Evolutionary conservation across 2,113 vertebrate genomes (phyloP).

Genomic region (Scophthalmus maximus): DNA sequence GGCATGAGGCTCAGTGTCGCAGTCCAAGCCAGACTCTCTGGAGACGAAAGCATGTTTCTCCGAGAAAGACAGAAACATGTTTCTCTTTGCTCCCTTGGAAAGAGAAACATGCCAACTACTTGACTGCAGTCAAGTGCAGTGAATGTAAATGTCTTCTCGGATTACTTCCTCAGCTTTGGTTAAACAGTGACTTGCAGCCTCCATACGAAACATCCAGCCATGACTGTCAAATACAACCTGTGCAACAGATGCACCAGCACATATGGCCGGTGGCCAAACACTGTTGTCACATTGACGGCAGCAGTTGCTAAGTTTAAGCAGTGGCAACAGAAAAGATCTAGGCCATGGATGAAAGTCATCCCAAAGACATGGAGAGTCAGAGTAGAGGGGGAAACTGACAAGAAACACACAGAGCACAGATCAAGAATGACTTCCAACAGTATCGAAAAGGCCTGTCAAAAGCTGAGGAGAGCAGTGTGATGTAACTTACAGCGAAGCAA

Average conservation of each 20-base stretch:
- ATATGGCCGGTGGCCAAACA: neutral
- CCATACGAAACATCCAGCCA: neutral
- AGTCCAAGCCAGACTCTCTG: neutral
- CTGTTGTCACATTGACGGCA: neutral
- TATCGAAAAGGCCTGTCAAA: slow-evolving; percentile 15
- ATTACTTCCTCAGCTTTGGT: neutral
- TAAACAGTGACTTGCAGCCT: neutral
- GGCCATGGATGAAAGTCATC: slow-evolving; percentile 29
- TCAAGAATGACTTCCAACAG: slow-evolving; percentile 21
- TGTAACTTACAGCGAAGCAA: slow-evolving; percentile 37
- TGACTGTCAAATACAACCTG: neutral
- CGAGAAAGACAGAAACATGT: neutral
- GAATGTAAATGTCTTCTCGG: slow-evolving; percentile 3
- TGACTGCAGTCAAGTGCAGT: neutral
- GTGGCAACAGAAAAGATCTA: slow-evolving; percentile 1
- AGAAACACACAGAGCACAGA: neutral
- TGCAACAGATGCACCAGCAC: slow-evolving; percentile 11
- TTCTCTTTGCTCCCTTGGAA: neutral
- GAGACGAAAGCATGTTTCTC: neutral
- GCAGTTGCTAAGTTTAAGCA: neutral
- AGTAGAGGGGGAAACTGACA: slow-evolving; percentile 14
- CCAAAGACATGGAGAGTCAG: slow-evolving; percentile 28
- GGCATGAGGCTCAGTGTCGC: neutral
- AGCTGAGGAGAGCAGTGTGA: slow-evolving; percentile 17
- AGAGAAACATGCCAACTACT: neutral